A percentile compares a stretch with the other conserved stretches of the same genome.
These are phyloP conservation scores for Heliconius congener DNA, from an alignment of 1,140 invertebrate genomes.

Conservation along the genomic window DNA sequence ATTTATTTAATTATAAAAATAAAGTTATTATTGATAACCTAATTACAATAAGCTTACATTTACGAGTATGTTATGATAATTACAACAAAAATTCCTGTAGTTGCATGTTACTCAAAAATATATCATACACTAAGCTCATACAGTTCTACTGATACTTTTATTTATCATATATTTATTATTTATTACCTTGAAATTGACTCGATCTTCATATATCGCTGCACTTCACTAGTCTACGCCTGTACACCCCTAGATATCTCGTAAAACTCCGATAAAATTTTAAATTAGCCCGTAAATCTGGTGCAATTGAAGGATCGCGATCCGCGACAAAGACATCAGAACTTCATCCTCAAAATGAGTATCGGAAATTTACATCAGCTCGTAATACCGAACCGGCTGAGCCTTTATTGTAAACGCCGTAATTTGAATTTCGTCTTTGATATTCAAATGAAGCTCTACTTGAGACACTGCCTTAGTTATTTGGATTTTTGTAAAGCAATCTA, in stretches of 20 bases:
- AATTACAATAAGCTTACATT: not conserved
- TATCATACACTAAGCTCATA: not conserved
- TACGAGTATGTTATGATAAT: not conserved
- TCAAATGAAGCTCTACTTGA: slow-evolving; percentile 80
- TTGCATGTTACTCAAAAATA: slow-evolving; percentile 7
- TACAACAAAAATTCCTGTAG: not conserved
- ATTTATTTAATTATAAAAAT: not conserved
- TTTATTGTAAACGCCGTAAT: slow-evolving; percentile 81
- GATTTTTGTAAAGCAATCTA: slow-evolving; percentile 82
- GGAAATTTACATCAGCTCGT: slow-evolving; percentile 80
- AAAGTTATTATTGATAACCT: not conserved
- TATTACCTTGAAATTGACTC: not conserved
- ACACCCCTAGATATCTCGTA: slow-evolving; percentile 9
- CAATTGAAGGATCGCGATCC: slow-evolving; percentile 60
- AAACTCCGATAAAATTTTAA: slow-evolving; percentile 39
- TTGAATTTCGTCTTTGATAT: slow-evolving; percentile 82
- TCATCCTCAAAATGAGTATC: slow-evolving; percentile 80
- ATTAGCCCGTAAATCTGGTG: slow-evolving; percentile 52
- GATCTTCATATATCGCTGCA: not conserved
- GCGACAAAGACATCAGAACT: slow-evolving; percentile 72
- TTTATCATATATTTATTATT: not conserved
- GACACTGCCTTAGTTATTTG: slow-evolving; percentile 81
- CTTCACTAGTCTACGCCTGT: not conserved
- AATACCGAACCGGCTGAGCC: slow-evolving; percentile 75
- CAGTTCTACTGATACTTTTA: too few species aligned